These are phyloP conservation scores for Lagopus muta DNA, from an alignment of 2,113 vertebrate species.

Conservation along the genomic window DNA sequence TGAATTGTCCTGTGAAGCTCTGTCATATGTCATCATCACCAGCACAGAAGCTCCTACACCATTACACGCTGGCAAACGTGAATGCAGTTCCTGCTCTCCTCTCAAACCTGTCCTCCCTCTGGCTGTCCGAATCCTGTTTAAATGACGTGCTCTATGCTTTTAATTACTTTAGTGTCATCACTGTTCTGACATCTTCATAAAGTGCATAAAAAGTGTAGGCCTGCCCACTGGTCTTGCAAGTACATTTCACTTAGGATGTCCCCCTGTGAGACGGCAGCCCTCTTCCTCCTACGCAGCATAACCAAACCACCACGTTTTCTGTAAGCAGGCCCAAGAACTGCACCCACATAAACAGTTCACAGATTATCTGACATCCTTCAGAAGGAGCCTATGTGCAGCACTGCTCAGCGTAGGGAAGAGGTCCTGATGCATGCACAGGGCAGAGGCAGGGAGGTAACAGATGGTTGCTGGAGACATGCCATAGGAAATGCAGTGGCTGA, in stretches of 20 bases:
- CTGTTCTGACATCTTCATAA: neutral
- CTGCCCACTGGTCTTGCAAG: too few species aligned
- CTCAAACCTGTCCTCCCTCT: neutral
- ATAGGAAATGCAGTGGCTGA: neutral
- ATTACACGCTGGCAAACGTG: neutral
- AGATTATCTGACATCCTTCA: neutral
- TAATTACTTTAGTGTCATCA: too few species aligned
- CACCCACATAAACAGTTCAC: rapidly evolving
- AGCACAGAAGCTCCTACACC: neutral
- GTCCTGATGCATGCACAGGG: neutral
- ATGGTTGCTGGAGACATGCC: neutral
- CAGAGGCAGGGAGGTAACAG: constrained; percentile 10
- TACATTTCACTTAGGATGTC: neutral
- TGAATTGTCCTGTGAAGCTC: neutral
- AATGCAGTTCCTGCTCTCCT: neutral
- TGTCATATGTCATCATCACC: neutral
- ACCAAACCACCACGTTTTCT: neutral
- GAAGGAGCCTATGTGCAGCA: neutral
- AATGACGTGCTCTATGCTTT: neutral
- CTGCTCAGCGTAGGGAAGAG: neutral
- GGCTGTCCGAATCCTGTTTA: too few species aligned
- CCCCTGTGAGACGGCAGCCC: neutral
- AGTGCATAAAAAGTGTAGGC: neutral
- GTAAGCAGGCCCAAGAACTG: neutral
- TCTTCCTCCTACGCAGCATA: neutral